A percentile compares a stretch with the other conserved stretches of the same genome.
These are phyloP conservation scores for Mormyrus hasselquistii DNA, from an alignment of 2,797 vertebrate genomes.

Conservation along the genomic window DNA sequence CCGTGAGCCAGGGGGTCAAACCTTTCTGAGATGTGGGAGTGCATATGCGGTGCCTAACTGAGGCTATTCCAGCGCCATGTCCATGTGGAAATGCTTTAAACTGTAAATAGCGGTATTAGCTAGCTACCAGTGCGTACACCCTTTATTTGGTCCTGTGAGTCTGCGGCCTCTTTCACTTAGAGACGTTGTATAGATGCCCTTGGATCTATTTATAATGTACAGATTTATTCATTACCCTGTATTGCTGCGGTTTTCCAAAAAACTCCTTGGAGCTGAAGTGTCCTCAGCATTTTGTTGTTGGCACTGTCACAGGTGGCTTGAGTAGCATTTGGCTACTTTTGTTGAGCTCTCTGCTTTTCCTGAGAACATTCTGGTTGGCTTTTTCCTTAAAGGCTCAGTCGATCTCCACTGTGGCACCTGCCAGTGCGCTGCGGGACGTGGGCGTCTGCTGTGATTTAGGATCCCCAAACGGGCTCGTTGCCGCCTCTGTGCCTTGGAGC, in stretches of 20 bases:
- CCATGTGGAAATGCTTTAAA: background rate
- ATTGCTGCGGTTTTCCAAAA: background rate
- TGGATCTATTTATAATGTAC: background rate
- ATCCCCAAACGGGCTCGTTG: background rate
- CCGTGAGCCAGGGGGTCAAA: background rate
- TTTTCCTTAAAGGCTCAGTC: background rate
- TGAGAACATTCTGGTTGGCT: background rate
- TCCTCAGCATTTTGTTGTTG: background rate
- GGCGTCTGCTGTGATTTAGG: background rate
- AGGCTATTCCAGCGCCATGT: background rate
- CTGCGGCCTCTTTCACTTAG: background rate
- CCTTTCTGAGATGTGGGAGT: background rate
- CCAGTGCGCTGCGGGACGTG: background rate
- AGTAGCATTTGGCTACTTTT: background rate
- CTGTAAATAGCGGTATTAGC: background rate
- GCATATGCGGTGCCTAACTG: background rate
- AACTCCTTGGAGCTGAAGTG: background rate
- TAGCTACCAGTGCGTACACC: no score
- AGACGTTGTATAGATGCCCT: background rate
- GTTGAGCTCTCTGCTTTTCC: background rate
- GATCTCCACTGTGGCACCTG: background rate
- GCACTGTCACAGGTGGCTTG: background rate
- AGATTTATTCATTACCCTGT: background rate
- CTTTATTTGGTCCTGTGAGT: background rate
- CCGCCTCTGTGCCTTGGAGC: background rate